Base-by-base conservation (phyloP, 2,888 invertebrate genomes). In the Bombylius discolor region DNA sequence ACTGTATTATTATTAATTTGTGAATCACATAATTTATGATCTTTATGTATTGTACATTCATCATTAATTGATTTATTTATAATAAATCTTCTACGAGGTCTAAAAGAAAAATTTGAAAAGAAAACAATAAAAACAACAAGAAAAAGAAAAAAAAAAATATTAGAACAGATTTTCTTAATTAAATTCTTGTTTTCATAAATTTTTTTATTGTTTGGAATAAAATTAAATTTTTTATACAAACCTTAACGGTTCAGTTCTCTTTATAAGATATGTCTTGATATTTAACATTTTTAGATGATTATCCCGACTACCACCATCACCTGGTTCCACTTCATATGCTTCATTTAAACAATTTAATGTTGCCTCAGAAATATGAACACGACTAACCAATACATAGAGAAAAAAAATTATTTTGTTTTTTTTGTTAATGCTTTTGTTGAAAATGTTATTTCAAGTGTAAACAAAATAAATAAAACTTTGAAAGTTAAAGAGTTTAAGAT, bases 311-410 rank as follows among this genome's bases (percentile, higher is more conserved):
- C 83, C 86, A 0, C 96, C 97, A 64, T 88, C 81, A 0, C 97
- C 97, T 0, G 90, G 87, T 68, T 97, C 97, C 56, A 97, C 91
- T 65, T 94, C 93, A 69, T 96, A 98, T 11, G 89, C 86, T 9
- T 87, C 89, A 65, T 87, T 85, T 59, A 98, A 77, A 67, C 87
- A 94, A 58, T 85, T 83, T 44, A 88, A 76, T 0, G 97, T 96
- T 7, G 91, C 86, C 64, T 88, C 85, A 0, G 97, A 97, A 67
- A 98, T 96, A 73, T 98, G 98, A 4, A 98, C 95, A 55, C 95
- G 85, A 9, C 96, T 51, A 47, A 23, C 23, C 23, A 23, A 23
- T 23, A 23, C 23, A 23, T 23, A 23, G 36, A 13, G 11, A 45
- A 49, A 49, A 47, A 44, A 55, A 49, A 34, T 45, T 12, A 11